Conservation (phyloP, 2,888 invertebrate species). For the Epinotia ramella region DNA sequence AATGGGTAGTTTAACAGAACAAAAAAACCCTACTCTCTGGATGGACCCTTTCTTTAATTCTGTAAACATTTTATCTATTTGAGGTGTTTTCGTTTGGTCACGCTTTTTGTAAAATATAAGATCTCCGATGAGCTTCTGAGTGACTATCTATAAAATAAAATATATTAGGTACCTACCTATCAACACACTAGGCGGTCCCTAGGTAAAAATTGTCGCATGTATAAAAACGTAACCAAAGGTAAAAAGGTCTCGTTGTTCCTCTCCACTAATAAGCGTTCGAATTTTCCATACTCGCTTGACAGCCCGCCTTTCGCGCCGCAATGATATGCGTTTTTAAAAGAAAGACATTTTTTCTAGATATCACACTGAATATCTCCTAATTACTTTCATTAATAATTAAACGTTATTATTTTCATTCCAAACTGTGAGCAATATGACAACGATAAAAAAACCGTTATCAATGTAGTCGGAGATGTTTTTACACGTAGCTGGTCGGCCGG, state of each 20-base stretch:
- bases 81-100: constrained; percentile 18
- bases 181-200: not conserved
- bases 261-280: too few relatives aligned
- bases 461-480: constrained; percentile 51
- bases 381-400: not conserved
- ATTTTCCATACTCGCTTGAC: too few relatives aligned
- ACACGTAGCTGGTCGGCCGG: constrained; percentile 54
- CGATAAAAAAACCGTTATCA: constrained; percentile 46
- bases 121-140: not conserved
- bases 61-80: constrained; percentile 30
- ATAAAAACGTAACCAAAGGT: too few relatives aligned
- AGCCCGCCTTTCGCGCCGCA: too few relatives aligned
- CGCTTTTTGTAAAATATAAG: not conserved
- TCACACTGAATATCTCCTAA: too few relatives aligned
- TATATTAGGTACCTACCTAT: too few relatives aligned
- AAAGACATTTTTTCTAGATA: too few relatives aligned
- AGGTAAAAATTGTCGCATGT: not conserved
- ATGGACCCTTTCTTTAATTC: constrained; percentile 29
- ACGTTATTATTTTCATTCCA: too few relatives aligned
- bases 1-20: constrained; percentile 34
- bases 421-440: constrained; percentile 15
- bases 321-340: too few relatives aligned
- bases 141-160: not conserved
- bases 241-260: too few relatives aligned
- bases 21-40: constrained; percentile 36